Evolutionary conservation across 30 jellyfish, hydroid and myxozoan species (phyloP).

Genomic region (Cassiopea xamachana): DNA sequence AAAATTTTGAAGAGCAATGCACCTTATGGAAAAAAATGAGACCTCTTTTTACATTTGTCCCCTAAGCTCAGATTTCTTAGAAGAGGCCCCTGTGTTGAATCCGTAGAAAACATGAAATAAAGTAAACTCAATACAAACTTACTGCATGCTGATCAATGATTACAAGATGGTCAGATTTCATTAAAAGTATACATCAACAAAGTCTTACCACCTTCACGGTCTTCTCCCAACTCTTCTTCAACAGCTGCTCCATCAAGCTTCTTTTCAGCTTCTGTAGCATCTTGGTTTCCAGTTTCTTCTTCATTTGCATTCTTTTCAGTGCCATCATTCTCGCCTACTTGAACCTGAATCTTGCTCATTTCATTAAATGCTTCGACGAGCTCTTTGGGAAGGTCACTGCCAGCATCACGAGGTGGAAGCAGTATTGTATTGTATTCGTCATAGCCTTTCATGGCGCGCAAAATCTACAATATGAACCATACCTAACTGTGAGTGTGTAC

Average conservation of each 20-base stretch:
- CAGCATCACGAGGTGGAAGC: conserved; percentile 98
- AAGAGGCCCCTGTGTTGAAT: too few species aligned
- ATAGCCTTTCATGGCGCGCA: conserved; percentile 93
- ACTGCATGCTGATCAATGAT: too few species aligned
- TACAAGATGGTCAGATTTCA: background rate
- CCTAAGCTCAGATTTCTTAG: too few species aligned
- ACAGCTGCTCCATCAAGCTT: conserved; percentile 11
- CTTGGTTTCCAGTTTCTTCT: conserved; percentile 41
- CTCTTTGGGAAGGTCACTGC: conserved; percentile 88
- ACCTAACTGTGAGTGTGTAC: too few species aligned
- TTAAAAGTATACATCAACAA: background rate
- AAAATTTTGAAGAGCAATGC: too few species aligned
- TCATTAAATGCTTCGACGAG: conserved; percentile 70
- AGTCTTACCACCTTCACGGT: conserved; percentile 39
- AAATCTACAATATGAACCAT: conserved; percentile 40
- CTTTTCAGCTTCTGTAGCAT: conserved; percentile 12
- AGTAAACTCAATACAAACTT: too few species aligned
- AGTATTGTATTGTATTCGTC: conserved; percentile 90
- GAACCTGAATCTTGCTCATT: conserved; percentile 36
- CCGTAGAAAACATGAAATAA: too few species aligned
- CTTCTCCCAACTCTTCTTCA: conserved; percentile 59
- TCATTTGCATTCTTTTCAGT: conserved; percentile 17
- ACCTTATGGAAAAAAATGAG: too few species aligned
- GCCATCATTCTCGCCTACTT: conserved; percentile 29
- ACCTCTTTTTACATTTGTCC: too few species aligned